Percentiles rank a stretch among this genome's conserved stretches.
phyloP scores from a whole-genome alignment of 2,113 vertebrate species.

The Pelodiscus sinensis region DNA sequence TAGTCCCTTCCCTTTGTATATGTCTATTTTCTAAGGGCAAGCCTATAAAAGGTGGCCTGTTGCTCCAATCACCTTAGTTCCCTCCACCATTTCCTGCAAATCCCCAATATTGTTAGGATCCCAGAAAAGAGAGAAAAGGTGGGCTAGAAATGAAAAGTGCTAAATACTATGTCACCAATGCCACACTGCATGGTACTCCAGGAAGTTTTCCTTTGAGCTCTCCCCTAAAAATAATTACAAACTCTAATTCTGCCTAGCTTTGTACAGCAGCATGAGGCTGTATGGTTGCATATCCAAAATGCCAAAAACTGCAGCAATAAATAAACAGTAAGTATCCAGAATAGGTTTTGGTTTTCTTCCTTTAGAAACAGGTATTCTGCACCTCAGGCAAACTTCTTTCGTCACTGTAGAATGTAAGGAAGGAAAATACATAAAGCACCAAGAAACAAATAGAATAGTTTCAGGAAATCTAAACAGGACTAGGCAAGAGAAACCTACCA shows the following conservation, averaged over 20 bases:
- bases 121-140: neutral
- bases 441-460: fast-evolving
- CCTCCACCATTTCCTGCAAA: neutral
- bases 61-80: neutral
- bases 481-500: neutral
- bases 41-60: neutral
- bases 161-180: neutral
- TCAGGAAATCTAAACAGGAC: neutral
- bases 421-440: neutral
- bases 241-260: neutral
- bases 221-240: neutral
- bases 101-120: neutral
- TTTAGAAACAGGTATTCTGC: neutral
- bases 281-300: neutral
- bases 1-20: neutral
- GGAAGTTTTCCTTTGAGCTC: neutral
- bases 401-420: neutral
- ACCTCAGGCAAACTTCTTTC: neutral
- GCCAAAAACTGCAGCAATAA: neutral
- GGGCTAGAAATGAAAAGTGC: neutral
- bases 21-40: neutral
- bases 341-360: neutral
- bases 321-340: neutral
- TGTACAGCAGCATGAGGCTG: neutral
- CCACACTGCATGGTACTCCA: neutral